Conservation (phyloP, 2,113 vertebrate species). For the Cinclus mexicanus region DNA sequence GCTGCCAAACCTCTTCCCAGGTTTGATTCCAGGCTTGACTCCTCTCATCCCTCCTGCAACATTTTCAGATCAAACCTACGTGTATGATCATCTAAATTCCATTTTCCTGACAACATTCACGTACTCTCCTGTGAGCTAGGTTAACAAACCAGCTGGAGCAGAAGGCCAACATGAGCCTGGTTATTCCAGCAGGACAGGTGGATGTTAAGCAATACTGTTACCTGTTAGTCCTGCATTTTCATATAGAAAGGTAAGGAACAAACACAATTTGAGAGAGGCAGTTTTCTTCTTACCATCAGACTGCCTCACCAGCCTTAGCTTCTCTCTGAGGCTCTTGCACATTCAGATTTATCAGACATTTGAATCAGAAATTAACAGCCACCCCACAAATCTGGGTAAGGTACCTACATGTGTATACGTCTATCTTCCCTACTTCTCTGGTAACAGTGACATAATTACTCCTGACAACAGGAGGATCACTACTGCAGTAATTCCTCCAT, state of each 20-base stretch:
- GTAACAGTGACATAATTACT: background rate
- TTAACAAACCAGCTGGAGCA: conserved; percentile 3
- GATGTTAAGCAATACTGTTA: conserved; percentile 6
- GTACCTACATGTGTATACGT: background rate
- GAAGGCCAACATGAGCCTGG: background rate
- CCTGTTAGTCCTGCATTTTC: conserved; percentile 7
- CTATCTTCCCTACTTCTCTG: background rate
- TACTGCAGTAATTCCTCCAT: background rate
- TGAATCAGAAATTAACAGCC: background rate
- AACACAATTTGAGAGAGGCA: background rate
- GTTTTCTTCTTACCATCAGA: background rate
- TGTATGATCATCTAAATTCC: background rate
- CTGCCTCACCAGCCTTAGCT: background rate
- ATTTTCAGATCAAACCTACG: background rate
- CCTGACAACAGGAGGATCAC: background rate
- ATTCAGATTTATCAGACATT: background rate
- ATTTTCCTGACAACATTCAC: background rate
- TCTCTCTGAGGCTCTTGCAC: background rate
- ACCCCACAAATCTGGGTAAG: background rate
- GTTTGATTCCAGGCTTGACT: background rate
- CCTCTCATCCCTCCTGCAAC: background rate
- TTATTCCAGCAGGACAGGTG: conserved; percentile 38
- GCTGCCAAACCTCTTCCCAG: background rate
- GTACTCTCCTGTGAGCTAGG: background rate
- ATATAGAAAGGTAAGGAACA: background rate